phyloP scores from a whole-genome alignment of 1,140 invertebrate species.

The Pentalonia nigronervosa region DNA sequence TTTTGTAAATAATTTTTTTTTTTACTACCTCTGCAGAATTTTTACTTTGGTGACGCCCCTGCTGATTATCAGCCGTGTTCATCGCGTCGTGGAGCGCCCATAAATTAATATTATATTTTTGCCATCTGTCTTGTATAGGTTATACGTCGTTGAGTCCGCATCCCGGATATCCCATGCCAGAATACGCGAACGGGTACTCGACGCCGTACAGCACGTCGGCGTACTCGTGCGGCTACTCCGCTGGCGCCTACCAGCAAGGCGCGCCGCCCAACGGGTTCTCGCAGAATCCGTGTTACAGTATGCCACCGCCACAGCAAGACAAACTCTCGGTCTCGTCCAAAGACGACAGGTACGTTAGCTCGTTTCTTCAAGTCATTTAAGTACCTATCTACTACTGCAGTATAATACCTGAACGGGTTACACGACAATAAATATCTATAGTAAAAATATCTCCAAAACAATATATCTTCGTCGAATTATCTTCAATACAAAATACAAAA shows the following conservation, averaged over 20 bases:
- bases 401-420: no score
- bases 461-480: no score
- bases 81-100: no score
- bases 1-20: no score
- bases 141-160: slow-evolving; percentile 83
- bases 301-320: slow-evolving; percentile 70
- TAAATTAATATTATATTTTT: not conserved
- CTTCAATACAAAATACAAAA: no score
- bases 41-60: no score
- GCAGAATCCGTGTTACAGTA: slow-evolving; percentile 78
- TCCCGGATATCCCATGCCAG: slow-evolving; percentile 79
- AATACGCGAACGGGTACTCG: slow-evolving; percentile 74
- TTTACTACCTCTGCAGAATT: no score
- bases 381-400: no score
- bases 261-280: slow-evolving; percentile 73
- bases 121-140: slow-evolving; percentile 65
- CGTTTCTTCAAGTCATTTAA: not conserved
- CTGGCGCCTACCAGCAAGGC: slow-evolving; percentile 67
- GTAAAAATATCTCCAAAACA: no score
- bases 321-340: slow-evolving; percentile 68
- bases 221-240: slow-evolving; percentile 75
- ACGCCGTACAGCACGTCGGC: slow-evolving; percentile 72
- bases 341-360: slow-evolving; percentile 77
- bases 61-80: no score
- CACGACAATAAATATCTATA: no score